These are phyloP conservation scores for Cataglyphis albicans DNA, from an alignment of 2,888 invertebrate genomes.

Conservation along the genomic window DNA sequence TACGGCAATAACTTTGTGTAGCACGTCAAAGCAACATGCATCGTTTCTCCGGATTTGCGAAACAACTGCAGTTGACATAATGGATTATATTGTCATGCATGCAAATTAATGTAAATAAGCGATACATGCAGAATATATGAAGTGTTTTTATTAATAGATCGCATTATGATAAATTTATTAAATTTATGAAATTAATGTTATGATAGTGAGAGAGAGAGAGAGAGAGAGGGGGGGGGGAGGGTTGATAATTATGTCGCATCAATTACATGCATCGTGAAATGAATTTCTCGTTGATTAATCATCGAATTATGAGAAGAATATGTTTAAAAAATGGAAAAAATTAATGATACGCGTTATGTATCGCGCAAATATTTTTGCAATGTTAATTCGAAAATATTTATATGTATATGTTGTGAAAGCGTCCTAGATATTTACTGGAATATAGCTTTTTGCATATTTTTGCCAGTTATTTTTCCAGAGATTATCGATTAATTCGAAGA, in stretches of 20 bases:
- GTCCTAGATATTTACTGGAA: neutral
- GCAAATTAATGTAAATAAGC: constrained; percentile 23
- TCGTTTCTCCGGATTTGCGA: constrained; percentile 16
- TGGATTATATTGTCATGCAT: constrained; percentile 41
- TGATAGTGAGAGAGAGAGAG: neutral
- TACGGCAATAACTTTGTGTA: neutral
- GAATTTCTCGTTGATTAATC: constrained; percentile 3
- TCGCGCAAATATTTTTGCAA: neutral
- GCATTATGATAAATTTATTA: neutral
- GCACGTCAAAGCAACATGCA: neutral
- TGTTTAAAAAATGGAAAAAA: neutral
- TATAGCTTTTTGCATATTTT: neutral
- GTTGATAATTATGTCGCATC: neutral
- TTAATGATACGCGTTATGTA: neutral
- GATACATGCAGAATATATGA: neutral
- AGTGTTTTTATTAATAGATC: neutral
- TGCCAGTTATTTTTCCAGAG: neutral
- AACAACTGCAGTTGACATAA: constrained; percentile 41
- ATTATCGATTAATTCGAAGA: neutral
- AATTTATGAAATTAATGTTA: neutral
- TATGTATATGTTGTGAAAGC: neutral
- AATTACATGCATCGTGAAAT: neutral
- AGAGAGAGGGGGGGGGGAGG: neutral
- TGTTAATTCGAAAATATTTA: neutral
- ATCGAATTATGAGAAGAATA: constrained; percentile 7